Evolutionary conservation across 2,888 invertebrate species (phyloP), one percentile per base, ranked within the genome.

Genomic region (Limnephilus auricula): DNA sequence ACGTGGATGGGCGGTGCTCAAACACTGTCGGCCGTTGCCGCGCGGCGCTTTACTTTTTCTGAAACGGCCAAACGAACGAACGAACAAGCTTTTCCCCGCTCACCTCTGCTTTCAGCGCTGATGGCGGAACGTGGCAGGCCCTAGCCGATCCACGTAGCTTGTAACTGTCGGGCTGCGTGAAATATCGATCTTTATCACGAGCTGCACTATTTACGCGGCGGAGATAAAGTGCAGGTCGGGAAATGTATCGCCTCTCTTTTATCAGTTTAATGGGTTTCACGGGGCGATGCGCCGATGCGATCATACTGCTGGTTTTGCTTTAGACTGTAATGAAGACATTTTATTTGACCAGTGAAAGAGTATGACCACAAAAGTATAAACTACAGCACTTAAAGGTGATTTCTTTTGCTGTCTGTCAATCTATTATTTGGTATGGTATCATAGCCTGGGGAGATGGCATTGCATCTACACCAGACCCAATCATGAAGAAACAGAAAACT

Each of bases 171-270:
- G 32, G 34, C 34, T 13, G 25, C 32, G 82, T 82, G 82, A 82
- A 15, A 82, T 82, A 82, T 82, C 34, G 82, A 82, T 82, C 82
- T 82, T 82, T 82, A 34, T 82, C 82, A 82, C 82, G 82, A 34
- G 6, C 15, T 25, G 32, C 37, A 82, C 34, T 82, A 82, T 82
- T 82, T 82, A 37, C 82, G 82, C 2, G 32, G 82, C 82, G 13
- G 82, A 82, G 31, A 82, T 82, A 82, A 82, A 82, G 32, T 82
- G 31, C 34, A 32, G 82, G 32, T 32, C 2, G 32, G 82, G 82
- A 82, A 82, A 82, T 34, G 82, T 82, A 34, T 82, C 82, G 31
- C 82, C 82, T 13, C 18, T 82, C 82, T 82, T 25, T 30, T 82
- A 32, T 82, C 82, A 15, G 82, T 82, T 82, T 32, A 82, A 82